A percentile compares a stretch with the other conserved stretches of the same genome.
Evolutionary conservation across 2,113 vertebrate species (phyloP).

Genomic region (Brienomyrus longianalis): DNA sequence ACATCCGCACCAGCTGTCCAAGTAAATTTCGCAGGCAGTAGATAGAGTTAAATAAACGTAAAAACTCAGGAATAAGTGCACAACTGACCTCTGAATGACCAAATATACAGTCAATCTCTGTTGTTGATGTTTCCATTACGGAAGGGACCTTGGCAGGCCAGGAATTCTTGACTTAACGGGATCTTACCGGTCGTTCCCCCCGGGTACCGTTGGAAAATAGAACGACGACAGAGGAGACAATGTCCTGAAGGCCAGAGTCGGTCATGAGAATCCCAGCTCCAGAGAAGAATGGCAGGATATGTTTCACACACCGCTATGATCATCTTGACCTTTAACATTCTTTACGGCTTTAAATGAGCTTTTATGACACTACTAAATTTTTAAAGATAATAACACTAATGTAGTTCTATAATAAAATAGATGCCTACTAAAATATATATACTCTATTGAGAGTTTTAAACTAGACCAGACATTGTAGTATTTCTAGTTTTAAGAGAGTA

Average conservation of each 20-base stretch:
- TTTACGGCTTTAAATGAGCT: neutral
- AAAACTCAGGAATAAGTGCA: neutral
- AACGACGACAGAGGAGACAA: neutral
- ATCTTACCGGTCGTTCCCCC: neutral
- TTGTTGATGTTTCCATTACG: neutral
- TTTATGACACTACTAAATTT: conserved; percentile 2
- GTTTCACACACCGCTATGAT: neutral
- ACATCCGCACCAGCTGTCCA: neutral
- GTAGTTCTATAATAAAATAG: conserved; percentile 7
- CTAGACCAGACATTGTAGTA: neutral
- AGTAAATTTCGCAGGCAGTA: neutral
- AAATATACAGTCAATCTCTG: neutral
- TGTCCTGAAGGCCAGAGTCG: neutral
- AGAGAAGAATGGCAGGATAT: neutral
- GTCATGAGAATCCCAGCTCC: neutral
- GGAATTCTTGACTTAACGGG: neutral
- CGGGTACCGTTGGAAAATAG: neutral
- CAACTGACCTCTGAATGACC: neutral
- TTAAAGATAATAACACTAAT: conserved; percentile 13
- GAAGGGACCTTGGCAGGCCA: neutral
- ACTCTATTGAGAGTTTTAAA: conserved; percentile 7
- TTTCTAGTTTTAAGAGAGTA: neutral
- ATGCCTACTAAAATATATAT: conserved; percentile 9
- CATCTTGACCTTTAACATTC: neutral
- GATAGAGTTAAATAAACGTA: neutral